These are phyloP conservation scores for Drosophila kikkawai DNA, from an alignment of 1,140 invertebrate genomes.

Conservation along the genomic window DNA sequence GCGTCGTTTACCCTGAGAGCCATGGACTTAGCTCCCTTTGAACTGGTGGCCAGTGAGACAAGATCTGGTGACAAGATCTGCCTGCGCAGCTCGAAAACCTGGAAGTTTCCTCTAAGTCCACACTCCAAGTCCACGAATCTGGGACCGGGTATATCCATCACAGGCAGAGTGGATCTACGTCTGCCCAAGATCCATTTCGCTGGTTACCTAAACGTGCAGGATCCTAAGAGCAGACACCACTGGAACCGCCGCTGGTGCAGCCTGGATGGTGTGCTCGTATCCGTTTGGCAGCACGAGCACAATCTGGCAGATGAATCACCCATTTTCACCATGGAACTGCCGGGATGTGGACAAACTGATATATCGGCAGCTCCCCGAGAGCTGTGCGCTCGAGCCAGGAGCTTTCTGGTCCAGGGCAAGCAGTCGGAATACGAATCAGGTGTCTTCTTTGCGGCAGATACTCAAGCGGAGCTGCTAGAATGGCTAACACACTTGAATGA, in stretches of 20 bases:
- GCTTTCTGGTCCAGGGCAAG: constrained; percentile 59
- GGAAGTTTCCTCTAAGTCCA: constrained; percentile 49
- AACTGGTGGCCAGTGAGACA: constrained; percentile 52
- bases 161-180: constrained; percentile 66
- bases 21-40: constrained; percentile 59
- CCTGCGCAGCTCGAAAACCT: constrained; percentile 57
- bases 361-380: constrained; percentile 62
- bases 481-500: constrained; percentile 71
- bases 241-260: constrained; percentile 82
- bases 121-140: constrained; percentile 70
- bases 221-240: constrained; percentile 56
- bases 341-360: constrained; percentile 6
- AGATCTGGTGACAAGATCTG: constrained; percentile 54
- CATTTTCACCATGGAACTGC: constrained; percentile 46
- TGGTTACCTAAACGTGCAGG: constrained; percentile 77
- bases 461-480: constrained; percentile 58
- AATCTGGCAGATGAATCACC: constrained; percentile 50
- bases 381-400: constrained; percentile 70
- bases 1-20: constrained; percentile 62
- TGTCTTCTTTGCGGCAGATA: constrained; percentile 72
- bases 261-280: constrained; percentile 56
- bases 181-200: constrained; percentile 54
- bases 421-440: constrained; percentile 23
- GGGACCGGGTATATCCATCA: constrained; percentile 52
- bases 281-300: constrained; percentile 69